Base-by-base conservation (phyloP, 2,888 invertebrate genomes). In the Cataglyphis altisquamis region DNA sequence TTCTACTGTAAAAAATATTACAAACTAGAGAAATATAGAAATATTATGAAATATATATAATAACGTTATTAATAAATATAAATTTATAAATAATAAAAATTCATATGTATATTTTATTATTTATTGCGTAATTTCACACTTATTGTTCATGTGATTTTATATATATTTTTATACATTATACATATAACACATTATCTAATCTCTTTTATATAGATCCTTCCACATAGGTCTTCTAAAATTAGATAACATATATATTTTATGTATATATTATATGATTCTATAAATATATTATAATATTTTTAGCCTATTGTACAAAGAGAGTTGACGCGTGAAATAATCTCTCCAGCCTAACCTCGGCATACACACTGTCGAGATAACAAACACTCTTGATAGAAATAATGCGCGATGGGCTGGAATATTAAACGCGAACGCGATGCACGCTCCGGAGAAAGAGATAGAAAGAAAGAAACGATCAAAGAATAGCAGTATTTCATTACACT, bases 351-450 rank as follows among this genome's bases (percentile, higher is more conserved):
- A 78, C 57, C 2, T 41, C 70, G 45, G 48, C 21, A 15, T 48
- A 32, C 60, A 29, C 60, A n/a, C 52, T 12, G 45, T 32, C 60
- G 45, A 80, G 78, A 80, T 72, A 72, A 72, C 72, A 72, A 60
- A 72, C 78, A 67, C 57, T 60, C 72, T 72, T 45, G 78, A 60
- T 68, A 68, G 55, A 41, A 77, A 68, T 77, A 78, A 78, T 52
- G 70, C 72, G 72, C 72, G 60, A 70, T 72, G 41, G 78, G 32
- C 57, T 70, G 70, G 70, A 70, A 80, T 80, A 72, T 80, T 80
- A 60, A 80, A 32, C 57, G 29, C 55, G 66, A 9, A 73, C 67
- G 67, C 68, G 32, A 67, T 41, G 55, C 39, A 39, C 41, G 70
- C 21, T 57, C 39, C 78, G 15, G 72, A 52, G 45, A 45, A 12